These are phyloP conservation scores for Drosophila affinis DNA, from an alignment of 2,888 invertebrate species.

Conservation along the genomic window DNA sequence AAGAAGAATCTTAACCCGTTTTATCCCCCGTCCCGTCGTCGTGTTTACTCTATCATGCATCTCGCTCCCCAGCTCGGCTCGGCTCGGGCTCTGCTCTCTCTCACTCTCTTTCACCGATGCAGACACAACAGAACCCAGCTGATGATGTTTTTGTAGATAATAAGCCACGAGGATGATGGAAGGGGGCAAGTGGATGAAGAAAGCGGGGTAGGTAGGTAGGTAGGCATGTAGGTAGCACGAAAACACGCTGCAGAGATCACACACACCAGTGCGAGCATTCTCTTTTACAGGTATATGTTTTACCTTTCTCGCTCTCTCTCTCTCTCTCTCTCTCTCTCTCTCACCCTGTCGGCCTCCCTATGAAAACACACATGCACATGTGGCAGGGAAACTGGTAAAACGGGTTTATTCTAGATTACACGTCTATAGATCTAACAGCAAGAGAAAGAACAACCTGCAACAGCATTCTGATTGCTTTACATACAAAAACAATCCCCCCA, in stretches of 20 bases:
- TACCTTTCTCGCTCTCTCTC: neutral
- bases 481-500: conserved; percentile 13
- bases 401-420: conserved; percentile 69
- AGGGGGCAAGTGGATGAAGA: conserved; percentile 38
- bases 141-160: conserved; percentile 75
- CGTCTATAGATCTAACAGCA: conserved; percentile 49
- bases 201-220: conserved; percentile 54
- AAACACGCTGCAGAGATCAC: conserved; percentile 39
- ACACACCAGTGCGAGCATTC: conserved; percentile 16
- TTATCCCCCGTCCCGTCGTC: conserved; percentile 13
- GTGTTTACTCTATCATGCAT: conserved; percentile 29
- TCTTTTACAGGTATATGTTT: neutral
- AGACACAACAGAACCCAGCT: conserved; percentile 76
- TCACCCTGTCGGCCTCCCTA: neutral
- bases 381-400: conserved; percentile 65
- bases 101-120: conserved; percentile 5
- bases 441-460: conserved; percentile 58
- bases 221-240: conserved; percentile 38
- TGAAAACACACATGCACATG: conserved; percentile 39
- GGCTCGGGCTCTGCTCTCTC: neutral
- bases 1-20: conserved; percentile 49
- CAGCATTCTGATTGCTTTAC: conserved; percentile 39
- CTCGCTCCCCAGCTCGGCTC: conserved; percentile 17
- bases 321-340: neutral
- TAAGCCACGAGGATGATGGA: conserved; percentile 34